A percentile compares a stretch with the other conserved stretches of the same genome.
Evolutionary conservation across 2,888 invertebrate genomes (phyloP).

Genomic region (Chloroclystis v-ata): DNA sequence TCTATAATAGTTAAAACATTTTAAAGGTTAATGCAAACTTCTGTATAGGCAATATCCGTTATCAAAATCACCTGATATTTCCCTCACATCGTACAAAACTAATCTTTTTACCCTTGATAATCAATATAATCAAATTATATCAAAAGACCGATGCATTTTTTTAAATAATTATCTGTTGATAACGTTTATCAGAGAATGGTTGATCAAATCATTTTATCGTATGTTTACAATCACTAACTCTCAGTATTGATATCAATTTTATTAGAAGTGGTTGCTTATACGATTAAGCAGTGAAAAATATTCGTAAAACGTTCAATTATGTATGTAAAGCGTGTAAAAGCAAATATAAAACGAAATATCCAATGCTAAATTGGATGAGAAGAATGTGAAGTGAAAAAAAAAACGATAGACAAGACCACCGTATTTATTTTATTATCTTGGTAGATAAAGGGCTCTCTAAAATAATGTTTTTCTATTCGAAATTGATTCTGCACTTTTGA

Average conservation of each 20-base stretch:
- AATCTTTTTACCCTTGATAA: neutral
- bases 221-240: neutral
- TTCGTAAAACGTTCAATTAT: no score
- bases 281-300: neutral
- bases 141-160: constrained; percentile 18
- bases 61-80: constrained; percentile 11
- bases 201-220: neutral
- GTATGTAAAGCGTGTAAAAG: no score
- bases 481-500: no score
- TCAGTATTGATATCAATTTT: neutral
- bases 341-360: no score
- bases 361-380: no score
- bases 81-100: neutral
- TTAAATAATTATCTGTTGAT: constrained; percentile 14
- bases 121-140: neutral
- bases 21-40: no score
- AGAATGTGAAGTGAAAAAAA: no score
- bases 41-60: neutral
- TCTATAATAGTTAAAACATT: no score
- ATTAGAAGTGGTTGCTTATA: neutral
- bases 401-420: no score
- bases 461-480: no score
- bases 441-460: no score
- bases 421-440: no score
- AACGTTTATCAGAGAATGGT: neutral